These are phyloP conservation scores for Paraescarpia echinospica DNA, from an alignment of 1,140 invertebrate species.

Conservation along the genomic window DNA sequence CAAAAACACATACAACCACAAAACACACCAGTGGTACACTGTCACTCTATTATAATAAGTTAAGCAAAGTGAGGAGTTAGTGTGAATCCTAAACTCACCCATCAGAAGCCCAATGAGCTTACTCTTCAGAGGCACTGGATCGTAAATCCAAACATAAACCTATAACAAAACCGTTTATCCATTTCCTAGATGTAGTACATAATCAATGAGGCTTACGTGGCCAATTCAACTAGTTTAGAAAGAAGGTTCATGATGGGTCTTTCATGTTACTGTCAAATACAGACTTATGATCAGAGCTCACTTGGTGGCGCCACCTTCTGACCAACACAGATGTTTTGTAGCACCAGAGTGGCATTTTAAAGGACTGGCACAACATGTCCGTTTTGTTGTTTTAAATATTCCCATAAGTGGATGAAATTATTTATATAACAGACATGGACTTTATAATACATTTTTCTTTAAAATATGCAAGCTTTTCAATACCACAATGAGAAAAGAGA, in stretches of 20 bases:
- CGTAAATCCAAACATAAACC: conserved; percentile 99
- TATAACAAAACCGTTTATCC: conserved; percentile 38
- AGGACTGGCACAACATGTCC: too few species aligned
- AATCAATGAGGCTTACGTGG: neutral
- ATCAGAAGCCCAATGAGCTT: conserved; percentile 91
- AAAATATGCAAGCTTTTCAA: too few species aligned
- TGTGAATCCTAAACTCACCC: conserved; percentile 45
- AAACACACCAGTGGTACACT: too few species aligned
- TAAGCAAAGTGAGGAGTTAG: neutral
- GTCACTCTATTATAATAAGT: too few species aligned
- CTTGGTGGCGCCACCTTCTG: neutral
- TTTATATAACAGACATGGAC: neutral
- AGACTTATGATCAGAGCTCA: neutral
- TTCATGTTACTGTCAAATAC: neutral
- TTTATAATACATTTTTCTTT: neutral
- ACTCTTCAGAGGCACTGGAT: conserved; percentile 94
- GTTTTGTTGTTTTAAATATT: too few species aligned
- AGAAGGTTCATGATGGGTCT: neutral
- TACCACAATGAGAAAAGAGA: too few species aligned
- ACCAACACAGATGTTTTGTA: neutral
- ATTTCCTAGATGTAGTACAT: neutral
- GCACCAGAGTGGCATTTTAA: too few species aligned
- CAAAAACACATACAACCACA: neutral
- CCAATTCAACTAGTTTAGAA: neutral
- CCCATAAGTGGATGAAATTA: too few species aligned